phyloP scores from a whole-genome alignment of 1,140 invertebrate genomes.

The Acromyrmex echinatior region DNA sequence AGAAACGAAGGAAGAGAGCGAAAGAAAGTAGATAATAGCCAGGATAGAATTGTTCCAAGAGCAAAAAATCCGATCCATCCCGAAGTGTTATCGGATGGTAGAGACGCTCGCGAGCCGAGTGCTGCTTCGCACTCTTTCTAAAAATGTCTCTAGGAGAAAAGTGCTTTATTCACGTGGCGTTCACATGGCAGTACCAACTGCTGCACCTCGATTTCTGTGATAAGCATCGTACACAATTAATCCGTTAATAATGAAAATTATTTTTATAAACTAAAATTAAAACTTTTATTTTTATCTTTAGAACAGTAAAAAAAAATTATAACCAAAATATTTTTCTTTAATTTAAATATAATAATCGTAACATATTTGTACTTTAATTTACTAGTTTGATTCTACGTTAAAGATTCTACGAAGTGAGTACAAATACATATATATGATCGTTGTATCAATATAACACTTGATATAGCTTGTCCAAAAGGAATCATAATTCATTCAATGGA shows the following conservation, averaged over 20 bases:
- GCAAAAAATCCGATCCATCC: conserved; percentile 82
- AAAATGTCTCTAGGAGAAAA: conserved; percentile 63
- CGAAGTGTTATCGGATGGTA: conserved; percentile 81
- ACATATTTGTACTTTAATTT: background rate
- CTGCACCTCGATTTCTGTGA: conserved; percentile 40
- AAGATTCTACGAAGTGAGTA: background rate
- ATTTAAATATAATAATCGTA: background rate
- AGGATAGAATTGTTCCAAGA: conserved; percentile 82
- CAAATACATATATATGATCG: background rate
- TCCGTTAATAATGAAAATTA: conserved; percentile 34
- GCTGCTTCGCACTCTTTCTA: conserved; percentile 19
- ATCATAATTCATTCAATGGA: conserved; percentile 5
- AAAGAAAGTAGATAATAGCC: conserved; percentile 80
- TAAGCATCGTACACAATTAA: conserved; percentile 47
- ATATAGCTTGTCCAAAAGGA: background rate
- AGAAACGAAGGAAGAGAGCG: background rate
- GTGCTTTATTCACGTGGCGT: conserved; percentile 55
- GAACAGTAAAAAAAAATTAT: background rate
- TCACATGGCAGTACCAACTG: conserved; percentile 60
- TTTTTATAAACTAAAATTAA: background rate
- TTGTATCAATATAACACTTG: background rate
- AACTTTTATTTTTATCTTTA: background rate
- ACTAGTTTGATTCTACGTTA: background rate
- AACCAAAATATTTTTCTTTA: background rate
- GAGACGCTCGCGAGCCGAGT: conserved; percentile 75